Evolutionary conservation across 1,140 invertebrate species (phyloP).

Genomic region (Aphis craccivora): DNA sequence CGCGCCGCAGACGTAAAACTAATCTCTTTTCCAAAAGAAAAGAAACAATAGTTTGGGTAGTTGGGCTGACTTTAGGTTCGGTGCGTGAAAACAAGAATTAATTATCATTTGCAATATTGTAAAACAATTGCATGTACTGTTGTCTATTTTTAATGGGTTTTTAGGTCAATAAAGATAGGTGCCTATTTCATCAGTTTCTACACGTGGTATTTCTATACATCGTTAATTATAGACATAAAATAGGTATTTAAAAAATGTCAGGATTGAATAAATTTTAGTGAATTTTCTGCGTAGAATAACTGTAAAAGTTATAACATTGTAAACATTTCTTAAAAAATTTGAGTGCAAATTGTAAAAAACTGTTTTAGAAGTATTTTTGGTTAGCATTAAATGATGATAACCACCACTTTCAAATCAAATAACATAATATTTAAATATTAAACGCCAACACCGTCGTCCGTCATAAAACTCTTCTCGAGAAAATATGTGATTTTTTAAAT

Average conservation of each 20-base stretch:
- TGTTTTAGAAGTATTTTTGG: not conserved
- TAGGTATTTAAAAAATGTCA: not conserved
- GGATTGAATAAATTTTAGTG: not conserved
- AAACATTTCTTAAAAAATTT: not conserved
- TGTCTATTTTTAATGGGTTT: not conserved
- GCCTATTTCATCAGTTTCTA: not conserved
- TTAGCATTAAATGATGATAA: not conserved
- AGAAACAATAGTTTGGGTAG: not conserved
- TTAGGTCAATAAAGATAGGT: not conserved
- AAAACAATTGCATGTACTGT: not conserved
- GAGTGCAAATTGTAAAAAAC: not conserved
- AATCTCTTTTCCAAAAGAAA: not conserved
- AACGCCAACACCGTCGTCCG: not conserved
- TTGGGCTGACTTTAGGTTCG: not conserved
- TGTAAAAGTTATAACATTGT: not conserved
- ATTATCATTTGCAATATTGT: not conserved
- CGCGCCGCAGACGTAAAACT: not conserved
- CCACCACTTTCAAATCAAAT: not conserved
- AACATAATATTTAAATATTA: not conserved
- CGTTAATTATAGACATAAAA: not conserved
- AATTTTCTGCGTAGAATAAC: not conserved
- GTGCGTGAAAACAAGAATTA: not conserved
- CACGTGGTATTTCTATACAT: not conserved
- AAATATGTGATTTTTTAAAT: not conserved
- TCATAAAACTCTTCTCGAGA: not conserved